Conservation (phyloP, 2,888 invertebrate genomes). For the Morpho achilles region DNA sequence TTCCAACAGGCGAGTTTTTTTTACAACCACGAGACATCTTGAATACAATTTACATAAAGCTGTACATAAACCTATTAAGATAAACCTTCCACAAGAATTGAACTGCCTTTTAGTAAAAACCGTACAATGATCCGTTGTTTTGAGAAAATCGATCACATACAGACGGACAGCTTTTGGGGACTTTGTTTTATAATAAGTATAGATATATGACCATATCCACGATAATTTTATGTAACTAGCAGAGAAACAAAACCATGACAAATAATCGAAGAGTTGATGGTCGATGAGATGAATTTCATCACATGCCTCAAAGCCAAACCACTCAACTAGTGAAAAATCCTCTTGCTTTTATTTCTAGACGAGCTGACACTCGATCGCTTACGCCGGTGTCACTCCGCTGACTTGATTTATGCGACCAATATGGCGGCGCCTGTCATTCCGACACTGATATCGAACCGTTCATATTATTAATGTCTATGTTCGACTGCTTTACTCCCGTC, state of each 20-base stretch:
- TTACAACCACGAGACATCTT: no score
- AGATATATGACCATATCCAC: neutral
- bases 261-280: neutral
- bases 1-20: no score
- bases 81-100: no score
- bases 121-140: no score
- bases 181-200: neutral
- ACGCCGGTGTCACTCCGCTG: constrained; percentile 68
- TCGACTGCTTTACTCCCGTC: constrained; percentile 26
- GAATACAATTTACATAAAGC: no score
- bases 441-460: constrained; percentile 61
- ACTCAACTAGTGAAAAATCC: constrained; percentile 70
- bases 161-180: no score
- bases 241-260: no score
- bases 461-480: constrained; percentile 50
- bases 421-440: constrained; percentile 72
- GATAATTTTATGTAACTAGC: neutral
- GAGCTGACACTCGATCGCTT: constrained; percentile 75
- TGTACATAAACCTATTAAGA: no score
- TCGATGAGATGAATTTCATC: constrained; percentile 62
- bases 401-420: constrained; percentile 78
- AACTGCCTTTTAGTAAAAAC: no score
- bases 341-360: constrained; percentile 72
- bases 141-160: no score
- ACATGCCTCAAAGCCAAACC: constrained; percentile 67